A percentile compares a stretch with the other conserved stretches of the same genome.
These are phyloP conservation scores for Sebastes steindachneri DNA, from an alignment of 2,797 vertebrate species.

Conservation along the genomic window DNA sequence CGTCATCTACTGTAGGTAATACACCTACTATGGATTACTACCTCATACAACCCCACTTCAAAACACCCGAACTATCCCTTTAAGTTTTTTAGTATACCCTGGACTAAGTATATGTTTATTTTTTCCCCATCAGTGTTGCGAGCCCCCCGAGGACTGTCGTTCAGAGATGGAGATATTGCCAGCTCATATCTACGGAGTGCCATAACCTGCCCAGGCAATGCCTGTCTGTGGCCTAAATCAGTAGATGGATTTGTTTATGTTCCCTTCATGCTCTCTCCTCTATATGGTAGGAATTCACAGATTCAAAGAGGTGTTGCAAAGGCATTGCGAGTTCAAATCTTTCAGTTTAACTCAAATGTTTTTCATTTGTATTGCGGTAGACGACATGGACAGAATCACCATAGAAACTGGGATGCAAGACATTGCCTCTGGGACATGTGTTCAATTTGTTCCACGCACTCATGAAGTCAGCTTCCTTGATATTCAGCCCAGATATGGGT, in stretches of 20 bases:
- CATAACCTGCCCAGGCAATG: constrained; percentile 81
- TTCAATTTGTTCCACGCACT: constrained; percentile 83
- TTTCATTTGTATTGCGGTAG: constrained; percentile 50
- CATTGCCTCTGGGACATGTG: constrained; percentile 79
- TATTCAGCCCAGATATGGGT: constrained; percentile 83
- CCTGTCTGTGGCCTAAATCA: constrained; percentile 88
- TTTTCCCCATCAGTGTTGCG: constrained; percentile 53
- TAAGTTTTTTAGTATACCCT: not conserved
- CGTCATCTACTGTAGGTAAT: too few relatives aligned
- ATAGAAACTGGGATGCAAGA: constrained; percentile 86
- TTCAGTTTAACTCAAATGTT: not conserved
- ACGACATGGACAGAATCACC: constrained; percentile 84
- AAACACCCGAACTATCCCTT: too few relatives aligned
- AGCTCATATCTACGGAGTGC: constrained; percentile 78
- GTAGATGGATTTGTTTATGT: constrained; percentile 87
- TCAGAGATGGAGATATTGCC: constrained; percentile 87
- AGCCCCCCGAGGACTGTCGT: constrained; percentile 57
- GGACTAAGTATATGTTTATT: not conserved
- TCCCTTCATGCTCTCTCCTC: constrained; percentile 84
- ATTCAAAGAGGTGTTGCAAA: not conserved
- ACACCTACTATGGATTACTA: too few relatives aligned
- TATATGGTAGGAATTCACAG: constrained; percentile 80
- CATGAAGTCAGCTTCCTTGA: constrained; percentile 81
- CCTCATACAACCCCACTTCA: too few relatives aligned
- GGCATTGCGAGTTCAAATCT: not conserved